Evolutionary conservation across 2,113 vertebrate species (phyloP).

Genomic region (Shinisaurus crocodilurus): DNA sequence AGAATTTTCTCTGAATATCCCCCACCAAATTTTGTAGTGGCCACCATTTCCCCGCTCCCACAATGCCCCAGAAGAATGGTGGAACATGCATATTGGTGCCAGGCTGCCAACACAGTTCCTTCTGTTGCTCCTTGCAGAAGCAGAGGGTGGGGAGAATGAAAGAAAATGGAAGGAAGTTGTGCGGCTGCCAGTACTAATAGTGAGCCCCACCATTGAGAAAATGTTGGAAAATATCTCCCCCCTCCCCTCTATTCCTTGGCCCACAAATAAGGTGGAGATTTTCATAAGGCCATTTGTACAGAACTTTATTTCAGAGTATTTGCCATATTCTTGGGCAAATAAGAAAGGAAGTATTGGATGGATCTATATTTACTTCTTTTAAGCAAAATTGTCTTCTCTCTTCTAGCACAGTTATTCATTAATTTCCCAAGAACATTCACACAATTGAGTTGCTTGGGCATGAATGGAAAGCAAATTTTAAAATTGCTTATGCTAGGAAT

Average conservation of each 20-base stretch:
- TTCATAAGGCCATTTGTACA: neutral
- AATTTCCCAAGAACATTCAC: conserved; percentile 27
- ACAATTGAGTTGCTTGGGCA: conserved; percentile 21
- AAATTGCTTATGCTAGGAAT: neutral
- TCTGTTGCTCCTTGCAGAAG: too few species aligned
- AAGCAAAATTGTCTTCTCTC: neutral
- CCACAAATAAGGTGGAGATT: neutral
- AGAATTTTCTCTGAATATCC: too few species aligned
- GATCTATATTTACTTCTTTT: neutral
- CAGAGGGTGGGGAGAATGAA: too few species aligned
- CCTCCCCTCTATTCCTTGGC: neutral
- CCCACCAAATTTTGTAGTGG: too few species aligned
- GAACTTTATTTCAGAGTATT: neutral
- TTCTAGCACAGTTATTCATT: neutral
- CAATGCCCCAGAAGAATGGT: too few species aligned
- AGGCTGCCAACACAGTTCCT: too few species aligned
- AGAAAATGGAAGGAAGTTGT: neutral
- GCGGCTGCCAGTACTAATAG: neutral
- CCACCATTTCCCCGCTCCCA: too few species aligned
- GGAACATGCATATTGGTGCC: too few species aligned
- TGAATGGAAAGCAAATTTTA: neutral
- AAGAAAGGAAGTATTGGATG: neutral
- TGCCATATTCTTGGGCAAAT: neutral
- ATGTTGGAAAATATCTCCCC: neutral
- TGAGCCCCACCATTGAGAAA: too few species aligned